These are phyloP conservation scores for Diplosoma virens DNA, from an alignment of 23 tunicate genomes.

Conservation along the genomic window DNA sequence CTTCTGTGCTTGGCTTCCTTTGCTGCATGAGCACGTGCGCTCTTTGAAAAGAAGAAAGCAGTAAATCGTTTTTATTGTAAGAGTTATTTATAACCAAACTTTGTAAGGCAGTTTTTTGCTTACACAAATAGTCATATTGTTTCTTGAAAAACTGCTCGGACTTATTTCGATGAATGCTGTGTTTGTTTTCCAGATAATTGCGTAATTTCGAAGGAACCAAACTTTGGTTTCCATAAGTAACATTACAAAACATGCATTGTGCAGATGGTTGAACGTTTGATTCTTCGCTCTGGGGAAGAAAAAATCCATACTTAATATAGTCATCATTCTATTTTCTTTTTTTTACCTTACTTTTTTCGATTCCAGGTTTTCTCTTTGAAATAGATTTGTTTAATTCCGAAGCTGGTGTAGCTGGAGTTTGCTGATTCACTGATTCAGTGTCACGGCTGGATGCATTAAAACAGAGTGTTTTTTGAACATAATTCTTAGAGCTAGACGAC, in stretches of 20 bases:
- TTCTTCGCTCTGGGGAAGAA: slow-evolving; percentile 34
- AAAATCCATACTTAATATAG: background rate
- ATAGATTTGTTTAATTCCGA: slow-evolving; percentile 18
- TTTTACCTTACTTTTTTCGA: slow-evolving; percentile 21
- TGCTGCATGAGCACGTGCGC: slow-evolving; percentile 39
- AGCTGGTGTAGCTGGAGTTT: slow-evolving; percentile 26
- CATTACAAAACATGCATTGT: slow-evolving; percentile 38
- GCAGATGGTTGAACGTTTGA: slow-evolving; percentile 18
- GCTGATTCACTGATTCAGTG: slow-evolving; percentile 28
- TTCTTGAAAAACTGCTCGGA: slow-evolving; percentile 41
- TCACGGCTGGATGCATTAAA: slow-evolving; percentile 21
- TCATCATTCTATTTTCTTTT: background rate
- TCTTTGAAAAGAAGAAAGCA: slow-evolving; percentile 29
- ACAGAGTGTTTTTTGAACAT: slow-evolving; percentile 15
- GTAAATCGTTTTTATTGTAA: slow-evolving; percentile 18
- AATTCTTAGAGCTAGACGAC: slow-evolving; percentile 22
- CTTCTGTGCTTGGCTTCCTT: slow-evolving; percentile 44
- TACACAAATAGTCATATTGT: slow-evolving; percentile 22
- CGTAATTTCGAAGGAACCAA: slow-evolving; percentile 33
- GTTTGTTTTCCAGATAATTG: slow-evolving; percentile 38
- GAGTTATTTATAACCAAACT: slow-evolving; percentile 13
- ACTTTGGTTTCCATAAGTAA: slow-evolving; percentile 15
- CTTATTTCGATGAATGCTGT: slow-evolving; percentile 43
- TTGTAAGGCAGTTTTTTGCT: slow-evolving; percentile 13
- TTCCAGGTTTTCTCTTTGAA: slow-evolving; percentile 9